phyloP scores from a whole-genome alignment of 2,797 vertebrate species.

The Oophaga sylvatica region DNA sequence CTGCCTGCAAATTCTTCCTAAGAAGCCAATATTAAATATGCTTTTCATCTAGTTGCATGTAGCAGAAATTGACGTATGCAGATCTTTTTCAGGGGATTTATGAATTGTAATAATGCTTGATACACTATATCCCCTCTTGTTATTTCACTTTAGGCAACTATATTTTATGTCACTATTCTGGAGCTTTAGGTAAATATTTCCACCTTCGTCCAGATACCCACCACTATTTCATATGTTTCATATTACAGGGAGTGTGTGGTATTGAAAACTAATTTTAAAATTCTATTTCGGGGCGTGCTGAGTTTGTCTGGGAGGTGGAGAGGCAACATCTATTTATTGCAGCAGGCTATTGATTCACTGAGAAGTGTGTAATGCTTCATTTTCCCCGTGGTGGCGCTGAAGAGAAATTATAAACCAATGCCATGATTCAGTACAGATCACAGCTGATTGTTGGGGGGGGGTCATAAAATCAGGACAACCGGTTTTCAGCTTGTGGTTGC shows the following conservation, averaged over 20 bases:
- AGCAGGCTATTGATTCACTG: too few species aligned
- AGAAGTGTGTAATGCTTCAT: not conserved
- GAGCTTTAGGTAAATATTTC: not conserved
- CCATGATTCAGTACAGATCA: too few species aligned
- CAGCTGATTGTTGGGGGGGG: too few species aligned
- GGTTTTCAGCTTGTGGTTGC: too few species aligned
- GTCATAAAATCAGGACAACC: too few species aligned
- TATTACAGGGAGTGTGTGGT: not conserved
- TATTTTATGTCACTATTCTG: not conserved
- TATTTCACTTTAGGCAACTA: not conserved
- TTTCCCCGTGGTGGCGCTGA: not conserved
- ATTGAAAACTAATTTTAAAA: too few species aligned
- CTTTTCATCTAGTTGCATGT: slow-evolving; percentile 1
- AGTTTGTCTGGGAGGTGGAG: too few species aligned
- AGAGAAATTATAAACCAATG: too few species aligned
- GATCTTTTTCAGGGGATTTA: not conserved
- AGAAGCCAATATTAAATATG: not conserved
- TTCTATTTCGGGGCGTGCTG: too few species aligned
- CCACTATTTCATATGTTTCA: not conserved
- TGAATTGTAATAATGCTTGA: not conserved
- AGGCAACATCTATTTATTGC: too few species aligned
- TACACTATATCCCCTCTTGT: not conserved
- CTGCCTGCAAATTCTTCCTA: not conserved
- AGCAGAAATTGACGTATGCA: not conserved
- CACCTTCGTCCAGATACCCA: not conserved